Percentiles rank a stretch among this genome's conserved stretches.
These are phyloP conservation scores for Hemaris fuciformis DNA, from an alignment of 2,888 invertebrate genomes.

Conservation along the genomic window DNA sequence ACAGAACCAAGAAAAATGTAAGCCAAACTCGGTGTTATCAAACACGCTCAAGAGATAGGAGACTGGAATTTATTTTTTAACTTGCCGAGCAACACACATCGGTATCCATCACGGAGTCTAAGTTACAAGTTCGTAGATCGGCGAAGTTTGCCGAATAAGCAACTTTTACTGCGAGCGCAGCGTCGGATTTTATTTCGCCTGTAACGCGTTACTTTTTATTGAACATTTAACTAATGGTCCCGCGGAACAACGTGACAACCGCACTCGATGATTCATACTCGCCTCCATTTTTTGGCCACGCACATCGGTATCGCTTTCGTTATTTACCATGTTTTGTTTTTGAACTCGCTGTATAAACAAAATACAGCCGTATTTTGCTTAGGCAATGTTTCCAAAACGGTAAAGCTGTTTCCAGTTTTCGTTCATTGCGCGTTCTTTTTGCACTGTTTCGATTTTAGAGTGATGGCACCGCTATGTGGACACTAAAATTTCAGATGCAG, in stretches of 20 bases:
- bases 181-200: constrained; percentile 50
- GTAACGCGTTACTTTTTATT: constrained; percentile 54
- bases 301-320: constrained; percentile 26
- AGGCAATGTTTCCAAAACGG: constrained; percentile 21
- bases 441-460: neutral
- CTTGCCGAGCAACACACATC: constrained; percentile 35
- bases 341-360: constrained; percentile 19
- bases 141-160: constrained; percentile 46
- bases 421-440: neutral
- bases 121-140: constrained; percentile 51
- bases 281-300: constrained; percentile 36
- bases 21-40: neutral
- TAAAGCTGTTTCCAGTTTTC: neutral
- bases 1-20: neutral
- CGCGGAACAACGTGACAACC: constrained; percentile 59
- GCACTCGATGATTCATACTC: constrained; percentile 54
- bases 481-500: neutral
- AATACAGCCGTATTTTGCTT: constrained; percentile 6
- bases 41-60: neutral
- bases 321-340: constrained; percentile 28
- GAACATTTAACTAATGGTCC: constrained; percentile 64
- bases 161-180: constrained; percentile 50
- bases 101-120: constrained; percentile 36
- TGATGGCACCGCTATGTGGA: neutral
- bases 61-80: constrained; percentile 41